A percentile compares a stretch with the other conserved stretches of the same genome.
These are phyloP conservation scores for Acanthornis magna DNA, from an alignment of 2,797 vertebrate species.

Conservation along the genomic window DNA sequence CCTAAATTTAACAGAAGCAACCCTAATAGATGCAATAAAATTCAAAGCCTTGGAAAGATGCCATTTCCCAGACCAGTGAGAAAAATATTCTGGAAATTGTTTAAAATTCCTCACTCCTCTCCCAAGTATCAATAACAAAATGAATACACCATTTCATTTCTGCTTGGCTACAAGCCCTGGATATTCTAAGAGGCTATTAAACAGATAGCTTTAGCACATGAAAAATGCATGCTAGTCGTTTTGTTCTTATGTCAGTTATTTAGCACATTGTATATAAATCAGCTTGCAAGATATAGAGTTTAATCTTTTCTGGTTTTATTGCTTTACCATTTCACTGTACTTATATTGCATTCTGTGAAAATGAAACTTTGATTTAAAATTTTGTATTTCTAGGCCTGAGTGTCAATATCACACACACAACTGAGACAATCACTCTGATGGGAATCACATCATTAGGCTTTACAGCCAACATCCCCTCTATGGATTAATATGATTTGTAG, in stretches of 20 bases:
- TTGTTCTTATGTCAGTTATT: slow-evolving; percentile 49
- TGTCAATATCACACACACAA: background rate
- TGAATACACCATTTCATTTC: slow-evolving; percentile 36
- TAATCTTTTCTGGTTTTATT: slow-evolving; percentile 36
- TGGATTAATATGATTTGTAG: background rate
- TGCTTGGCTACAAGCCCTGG: background rate
- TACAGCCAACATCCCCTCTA: background rate
- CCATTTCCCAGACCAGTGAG: background rate
- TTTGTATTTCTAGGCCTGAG: background rate
- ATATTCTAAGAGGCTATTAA: slow-evolving; percentile 6
- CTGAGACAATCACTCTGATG: background rate
- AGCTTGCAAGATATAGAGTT: slow-evolving; percentile 12
- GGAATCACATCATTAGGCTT: background rate
- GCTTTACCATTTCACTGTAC: slow-evolving; percentile 20
- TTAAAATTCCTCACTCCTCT: background rate
- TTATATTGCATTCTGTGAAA: background rate
- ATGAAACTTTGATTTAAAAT: slow-evolving; percentile 34
- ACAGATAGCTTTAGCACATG: background rate
- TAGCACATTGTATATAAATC: slow-evolving; percentile 31
- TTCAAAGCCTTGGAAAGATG: background rate
- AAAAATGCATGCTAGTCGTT: slow-evolving; percentile 6
- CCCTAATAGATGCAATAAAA: background rate
- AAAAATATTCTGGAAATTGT: background rate
- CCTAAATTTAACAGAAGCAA: background rate
- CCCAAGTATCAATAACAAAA: slow-evolving; percentile 13